Conservation (phyloP, 1,140 invertebrate species). For the Tetramorium alpestre region DNA sequence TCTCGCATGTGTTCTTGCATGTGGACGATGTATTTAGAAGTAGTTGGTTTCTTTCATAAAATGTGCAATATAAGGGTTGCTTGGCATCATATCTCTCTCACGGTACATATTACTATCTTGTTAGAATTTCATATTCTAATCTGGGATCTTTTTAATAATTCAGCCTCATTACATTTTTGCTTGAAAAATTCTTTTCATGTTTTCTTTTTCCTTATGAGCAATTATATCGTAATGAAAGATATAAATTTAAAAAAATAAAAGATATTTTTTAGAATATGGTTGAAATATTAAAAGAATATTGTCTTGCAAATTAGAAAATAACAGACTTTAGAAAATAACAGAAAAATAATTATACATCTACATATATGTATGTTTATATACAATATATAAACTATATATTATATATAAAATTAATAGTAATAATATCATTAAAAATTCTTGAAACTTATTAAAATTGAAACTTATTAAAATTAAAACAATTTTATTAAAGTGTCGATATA, state of each 20-base stretch:
- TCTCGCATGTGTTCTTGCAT: slow-evolving; percentile 17
- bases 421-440: background rate
- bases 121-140: background rate
- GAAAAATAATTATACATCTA: too few species aligned
- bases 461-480: background rate
- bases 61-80: background rate
- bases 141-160: background rate
- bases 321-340: background rate
- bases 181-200: background rate
- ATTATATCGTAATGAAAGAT: background rate
- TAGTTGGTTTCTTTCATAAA: slow-evolving; percentile 16
- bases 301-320: background rate
- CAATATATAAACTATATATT: too few species aligned
- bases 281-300: background rate
- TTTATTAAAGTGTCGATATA: background rate
- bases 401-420: slow-evolving; percentile 4
- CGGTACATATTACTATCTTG: background rate
- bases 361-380: too few species aligned
- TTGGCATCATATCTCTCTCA: too few species aligned
- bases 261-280: background rate
- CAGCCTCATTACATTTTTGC: background rate
- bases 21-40: background rate
- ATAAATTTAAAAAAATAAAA: background rate
- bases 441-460: background rate
- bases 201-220: background rate